A percentile compares a stretch with the other conserved stretches of the same genome.
These are phyloP conservation scores for Drosophila paramelanica DNA, from an alignment of 2,888 invertebrate genomes.

Conservation along the genomic window DNA sequence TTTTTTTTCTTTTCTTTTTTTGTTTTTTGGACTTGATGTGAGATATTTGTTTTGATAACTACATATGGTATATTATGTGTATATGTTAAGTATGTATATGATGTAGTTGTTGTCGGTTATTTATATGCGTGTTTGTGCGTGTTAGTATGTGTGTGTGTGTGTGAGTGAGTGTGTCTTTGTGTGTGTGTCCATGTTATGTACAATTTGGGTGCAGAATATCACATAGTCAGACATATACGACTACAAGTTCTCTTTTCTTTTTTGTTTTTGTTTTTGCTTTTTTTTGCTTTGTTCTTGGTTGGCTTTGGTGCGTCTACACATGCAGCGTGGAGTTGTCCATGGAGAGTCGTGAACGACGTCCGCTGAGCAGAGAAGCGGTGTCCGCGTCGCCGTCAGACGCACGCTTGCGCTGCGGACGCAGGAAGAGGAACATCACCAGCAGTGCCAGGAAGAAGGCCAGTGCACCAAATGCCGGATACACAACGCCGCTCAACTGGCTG, in stretches of 20 bases:
- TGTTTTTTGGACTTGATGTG: conserved; percentile 45
- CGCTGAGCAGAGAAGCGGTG: conserved; percentile 65
- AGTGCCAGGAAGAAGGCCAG: conserved; percentile 69
- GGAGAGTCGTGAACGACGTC: conserved; percentile 53
- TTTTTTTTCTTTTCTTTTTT: background rate
- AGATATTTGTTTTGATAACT: conserved; percentile 48
- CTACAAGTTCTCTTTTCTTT: conserved; percentile 64
- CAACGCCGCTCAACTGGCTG: conserved; percentile 67
- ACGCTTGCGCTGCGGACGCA: conserved; percentile 72
- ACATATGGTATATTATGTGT: conserved; percentile 17
- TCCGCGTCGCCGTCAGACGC: conserved; percentile 54
- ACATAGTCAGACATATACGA: conserved; percentile 78
- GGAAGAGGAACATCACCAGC: conserved; percentile 71
- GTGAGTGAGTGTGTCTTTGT: conserved; percentile 13
- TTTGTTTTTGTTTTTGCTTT: conserved; percentile 12
- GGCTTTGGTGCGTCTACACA: conserved; percentile 43
- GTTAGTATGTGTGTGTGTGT: conserved; percentile 13
- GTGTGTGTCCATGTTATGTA: conserved; percentile 54
- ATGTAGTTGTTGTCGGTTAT: conserved; percentile 19
- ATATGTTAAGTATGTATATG: conserved; percentile 24
- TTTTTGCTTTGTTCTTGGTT: conserved; percentile 4
- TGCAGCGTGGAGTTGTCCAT: conserved; percentile 65
- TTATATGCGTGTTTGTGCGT: conserved; percentile 30
- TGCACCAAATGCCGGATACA: conserved; percentile 72
- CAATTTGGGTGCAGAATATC: conserved; percentile 75